phyloP scores from a whole-genome alignment of 2,888 invertebrate species.

The Empis livida region DNA sequence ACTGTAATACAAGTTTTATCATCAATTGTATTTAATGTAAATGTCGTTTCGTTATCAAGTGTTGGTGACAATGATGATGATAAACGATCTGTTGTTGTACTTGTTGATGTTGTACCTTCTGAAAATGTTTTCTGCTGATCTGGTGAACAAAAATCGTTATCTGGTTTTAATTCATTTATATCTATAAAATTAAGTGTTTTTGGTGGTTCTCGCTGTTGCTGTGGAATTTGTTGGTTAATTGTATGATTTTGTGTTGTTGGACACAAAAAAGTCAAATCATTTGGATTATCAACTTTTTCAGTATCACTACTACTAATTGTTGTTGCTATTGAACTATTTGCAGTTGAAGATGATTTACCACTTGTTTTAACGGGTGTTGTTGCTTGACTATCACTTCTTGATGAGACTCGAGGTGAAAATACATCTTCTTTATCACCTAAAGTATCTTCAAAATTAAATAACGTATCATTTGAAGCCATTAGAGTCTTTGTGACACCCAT shows the following conservation, averaged over 20 bases:
- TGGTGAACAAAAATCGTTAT: slow-evolving; percentile 14
- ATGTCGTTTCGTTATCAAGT: slow-evolving; percentile 14
- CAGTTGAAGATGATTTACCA: neutral
- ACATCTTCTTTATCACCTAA: slow-evolving; percentile 16
- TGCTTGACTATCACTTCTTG: slow-evolving; percentile 9
- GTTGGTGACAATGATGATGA: slow-evolving; percentile 14
- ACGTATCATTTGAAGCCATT: slow-evolving; percentile 19
- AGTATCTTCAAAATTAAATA: slow-evolving; percentile 19
- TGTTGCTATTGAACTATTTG: slow-evolving; percentile 7
- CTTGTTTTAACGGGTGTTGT: slow-evolving; percentile 8
- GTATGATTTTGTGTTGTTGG: neutral
- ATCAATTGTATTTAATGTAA: slow-evolving; percentile 14
- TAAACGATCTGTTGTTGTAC: slow-evolving; percentile 10
- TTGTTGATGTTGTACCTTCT: slow-evolving; percentile 14
- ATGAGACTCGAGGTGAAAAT: slow-evolving; percentile 14
- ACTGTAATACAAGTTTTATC: slow-evolving; percentile 16
- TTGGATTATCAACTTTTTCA: neutral
- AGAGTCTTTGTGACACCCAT: slow-evolving; percentile 17
- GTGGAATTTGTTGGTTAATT: neutral
- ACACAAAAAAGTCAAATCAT: neutral
- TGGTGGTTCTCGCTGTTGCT: slow-evolving; percentile 8
- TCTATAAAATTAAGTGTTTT: slow-evolving; percentile 9
- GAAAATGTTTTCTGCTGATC: slow-evolving; percentile 17
- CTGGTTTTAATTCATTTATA: slow-evolving; percentile 3
- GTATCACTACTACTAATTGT: slow-evolving; percentile 1